Base-by-base conservation (phyloP, 2,888 invertebrate species). In the Leptopilina drosophilae region DNA sequence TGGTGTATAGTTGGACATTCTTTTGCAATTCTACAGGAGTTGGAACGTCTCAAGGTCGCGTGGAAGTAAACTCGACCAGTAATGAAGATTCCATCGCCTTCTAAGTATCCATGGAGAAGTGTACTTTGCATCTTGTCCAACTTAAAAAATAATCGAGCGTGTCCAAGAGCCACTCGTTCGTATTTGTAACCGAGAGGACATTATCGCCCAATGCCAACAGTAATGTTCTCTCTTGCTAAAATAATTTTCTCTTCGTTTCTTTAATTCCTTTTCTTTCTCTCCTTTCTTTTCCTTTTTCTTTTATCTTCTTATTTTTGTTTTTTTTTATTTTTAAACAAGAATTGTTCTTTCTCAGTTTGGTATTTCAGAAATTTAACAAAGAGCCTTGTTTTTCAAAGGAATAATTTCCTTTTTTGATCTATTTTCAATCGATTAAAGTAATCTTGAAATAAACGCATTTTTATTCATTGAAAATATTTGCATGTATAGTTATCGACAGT, bases 51-150 rank as follows among this genome's bases (percentile, higher is more conserved):
- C 81, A 82, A 82, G 82, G 82, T 73, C 82, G 81, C 80, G 81
- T 82, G 82, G 81, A 81, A 80, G 81, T 79, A 77, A 82, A 79
- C 82, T 80, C 82, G 81, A 79, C 79, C 80, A 76, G 82, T 82
- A 82, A 82, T 82, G 82, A 82, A 82, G 82, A 82, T 82, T 82
- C 82, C 82, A 82, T 82, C 81, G 81, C 82, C 82, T 82, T 80
- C 82, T 81, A 81, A 82, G 82, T 82, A 82, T 78, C 79, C 82
- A 75, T 73, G 42, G 69, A 78, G 76, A 67, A 78, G 76, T 77
- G 79, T 77, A 82, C 81, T 82, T 82, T 82, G 78, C 82, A 82
- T 80, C 80, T 65, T 75, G 78, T 77, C 40, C 62, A 65, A 49
- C 75, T 78, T 82, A 79, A 79, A 81, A 82, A 82, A 81, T 81